Evolutionary conservation across 2,797 vertebrate genomes (phyloP).

Genomic region (Dicrostonyx torquatus): DNA sequence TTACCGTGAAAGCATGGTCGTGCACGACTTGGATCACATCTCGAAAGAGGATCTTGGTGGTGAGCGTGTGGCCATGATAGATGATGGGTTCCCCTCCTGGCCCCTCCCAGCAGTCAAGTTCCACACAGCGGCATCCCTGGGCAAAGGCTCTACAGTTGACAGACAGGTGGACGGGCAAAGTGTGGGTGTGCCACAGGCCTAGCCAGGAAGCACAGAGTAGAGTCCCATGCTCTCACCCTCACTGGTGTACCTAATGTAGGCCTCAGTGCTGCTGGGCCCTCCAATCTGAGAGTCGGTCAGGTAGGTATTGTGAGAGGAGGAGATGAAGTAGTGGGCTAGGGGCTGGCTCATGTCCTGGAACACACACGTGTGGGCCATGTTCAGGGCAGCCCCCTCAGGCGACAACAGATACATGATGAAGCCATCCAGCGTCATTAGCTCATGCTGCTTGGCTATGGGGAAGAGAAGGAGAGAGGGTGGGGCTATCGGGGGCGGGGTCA

Average conservation of each 20-base stretch:
- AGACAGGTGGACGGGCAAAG: fast-evolving
- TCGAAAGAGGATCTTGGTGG: constrained; percentile 96
- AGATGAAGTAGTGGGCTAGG: constrained; percentile 95
- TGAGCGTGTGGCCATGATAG: constrained; percentile 96
- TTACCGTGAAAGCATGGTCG: constrained; percentile 94
- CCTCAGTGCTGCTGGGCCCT: constrained; percentile 95
- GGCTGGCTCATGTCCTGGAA: constrained; percentile 95
- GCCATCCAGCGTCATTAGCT: constrained; percentile 94
- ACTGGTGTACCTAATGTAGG: constrained; percentile 92
- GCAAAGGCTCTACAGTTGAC: constrained; percentile 90
- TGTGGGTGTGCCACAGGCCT: not conserved
- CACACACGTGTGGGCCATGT: constrained; percentile 89
- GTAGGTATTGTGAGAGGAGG: constrained; percentile 93
- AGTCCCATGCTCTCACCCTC: not conserved
- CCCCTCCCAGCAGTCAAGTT: constrained; percentile 98
- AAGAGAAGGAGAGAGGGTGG: not conserved
- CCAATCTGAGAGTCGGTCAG: constrained; percentile 96
- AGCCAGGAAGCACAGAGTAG: not conserved
- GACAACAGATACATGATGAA: constrained; percentile 98
- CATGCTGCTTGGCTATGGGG: constrained; percentile 84
- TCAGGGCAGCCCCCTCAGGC: constrained; percentile 91
- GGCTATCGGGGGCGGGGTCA: not conserved
- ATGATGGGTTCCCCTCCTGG: constrained; percentile 94
- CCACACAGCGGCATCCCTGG: constrained; percentile 97
- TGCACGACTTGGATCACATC: constrained; percentile 95